Evolutionary conservation across 2,797 vertebrate species (phyloP).

Genomic region (Acropternis orthonyx): DNA sequence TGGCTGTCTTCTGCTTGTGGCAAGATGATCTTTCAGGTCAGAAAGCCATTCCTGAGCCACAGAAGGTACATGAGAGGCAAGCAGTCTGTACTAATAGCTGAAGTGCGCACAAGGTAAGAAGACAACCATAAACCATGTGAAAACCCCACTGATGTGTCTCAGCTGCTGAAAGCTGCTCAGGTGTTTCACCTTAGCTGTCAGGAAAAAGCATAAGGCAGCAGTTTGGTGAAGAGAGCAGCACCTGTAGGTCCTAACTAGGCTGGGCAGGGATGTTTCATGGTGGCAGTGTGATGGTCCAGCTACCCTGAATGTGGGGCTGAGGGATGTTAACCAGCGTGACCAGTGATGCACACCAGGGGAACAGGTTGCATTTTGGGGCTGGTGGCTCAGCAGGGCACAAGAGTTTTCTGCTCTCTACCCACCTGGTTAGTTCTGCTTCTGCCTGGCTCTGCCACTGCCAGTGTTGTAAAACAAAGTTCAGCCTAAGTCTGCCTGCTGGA

Average conservation of each 20-base stretch:
- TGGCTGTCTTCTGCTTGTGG: neutral
- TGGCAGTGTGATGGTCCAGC: neutral
- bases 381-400: neutral
- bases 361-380: neutral
- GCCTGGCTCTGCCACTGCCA: neutral
- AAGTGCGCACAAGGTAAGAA: neutral
- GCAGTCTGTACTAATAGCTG: neutral
- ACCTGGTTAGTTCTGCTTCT: neutral
- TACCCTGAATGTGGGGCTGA: fast-evolving
- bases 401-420: neutral
- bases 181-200: neutral
- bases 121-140: neutral
- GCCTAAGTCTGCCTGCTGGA: neutral
- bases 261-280: neutral
- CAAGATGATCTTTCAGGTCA: neutral
- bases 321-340: fast-evolving
- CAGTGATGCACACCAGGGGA: neutral
- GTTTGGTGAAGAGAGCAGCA: neutral
- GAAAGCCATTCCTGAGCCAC: neutral
- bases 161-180: neutral
- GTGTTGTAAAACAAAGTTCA: neutral
- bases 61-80: neutral
- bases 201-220: neutral
- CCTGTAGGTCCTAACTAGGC: neutral
- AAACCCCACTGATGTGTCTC: neutral